Percentiles rank a stretch among this genome's conserved stretches.
Conservation (phyloP, 2,113 vertebrate species). For the Alouatta palliata region DNA sequence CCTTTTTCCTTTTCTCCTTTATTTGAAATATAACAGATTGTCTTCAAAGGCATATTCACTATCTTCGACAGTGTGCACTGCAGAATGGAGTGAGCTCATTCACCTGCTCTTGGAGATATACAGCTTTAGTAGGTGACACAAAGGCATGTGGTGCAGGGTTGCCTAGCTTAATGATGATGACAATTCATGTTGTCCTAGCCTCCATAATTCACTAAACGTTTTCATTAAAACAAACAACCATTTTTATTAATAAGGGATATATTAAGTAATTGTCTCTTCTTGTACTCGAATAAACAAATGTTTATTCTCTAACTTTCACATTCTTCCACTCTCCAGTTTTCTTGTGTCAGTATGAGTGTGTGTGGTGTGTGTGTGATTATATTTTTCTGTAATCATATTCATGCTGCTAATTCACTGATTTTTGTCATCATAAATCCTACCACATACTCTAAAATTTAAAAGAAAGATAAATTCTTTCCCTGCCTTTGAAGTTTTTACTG, state of each 20-base stretch:
- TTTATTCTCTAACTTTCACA: neutral
- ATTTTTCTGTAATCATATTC: neutral
- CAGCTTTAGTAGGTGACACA: neutral
- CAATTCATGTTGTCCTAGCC: neutral
- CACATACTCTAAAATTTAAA: neutral
- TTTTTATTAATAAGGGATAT: neutral
- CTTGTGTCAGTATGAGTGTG: neutral
- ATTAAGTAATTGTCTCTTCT: neutral
- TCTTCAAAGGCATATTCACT: neutral
- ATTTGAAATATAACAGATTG: neutral
- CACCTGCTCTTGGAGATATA: neutral
- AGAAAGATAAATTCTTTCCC: neutral
- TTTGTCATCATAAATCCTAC: neutral
- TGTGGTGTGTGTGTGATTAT: rapidly evolving
- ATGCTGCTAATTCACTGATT: neutral
- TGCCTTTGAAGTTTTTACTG: conserved; percentile 20
- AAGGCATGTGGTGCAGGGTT: rapidly evolving
- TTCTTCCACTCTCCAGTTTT: neutral
- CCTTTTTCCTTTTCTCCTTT: neutral
- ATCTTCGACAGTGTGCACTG: neutral
- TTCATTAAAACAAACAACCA: neutral
- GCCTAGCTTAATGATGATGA: neutral
- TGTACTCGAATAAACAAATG: neutral
- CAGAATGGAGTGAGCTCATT: neutral
- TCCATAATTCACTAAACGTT: neutral